Evolutionary conservation across 2,797 vertebrate species (phyloP).

Genomic region (Paedocypris micromegethes): DNA sequence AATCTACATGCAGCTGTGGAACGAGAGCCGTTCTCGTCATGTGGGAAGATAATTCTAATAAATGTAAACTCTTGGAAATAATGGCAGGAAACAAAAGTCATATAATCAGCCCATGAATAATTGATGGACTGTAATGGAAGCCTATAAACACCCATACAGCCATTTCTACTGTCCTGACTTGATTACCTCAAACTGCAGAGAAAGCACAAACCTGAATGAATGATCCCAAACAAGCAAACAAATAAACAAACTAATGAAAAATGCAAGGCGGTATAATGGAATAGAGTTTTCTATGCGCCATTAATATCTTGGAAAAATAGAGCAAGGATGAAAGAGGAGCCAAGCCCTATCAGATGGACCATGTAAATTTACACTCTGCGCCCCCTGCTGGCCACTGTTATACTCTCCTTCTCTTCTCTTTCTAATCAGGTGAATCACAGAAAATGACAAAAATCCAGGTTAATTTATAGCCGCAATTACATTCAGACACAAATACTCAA

Average conservation of each 20-base stretch:
- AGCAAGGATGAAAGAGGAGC: background rate
- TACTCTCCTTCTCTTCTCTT: background rate
- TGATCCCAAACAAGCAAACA: slow-evolving; percentile 19
- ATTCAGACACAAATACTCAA: slow-evolving; percentile 24
- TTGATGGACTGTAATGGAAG: slow-evolving; percentile 40
- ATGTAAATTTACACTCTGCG: background rate
- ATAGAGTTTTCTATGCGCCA: background rate
- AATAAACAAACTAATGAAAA: background rate
- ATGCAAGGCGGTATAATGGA: background rate
- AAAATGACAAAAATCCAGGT: slow-evolving; percentile 10
- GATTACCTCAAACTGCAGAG: slow-evolving; percentile 19
- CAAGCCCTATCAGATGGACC: background rate
- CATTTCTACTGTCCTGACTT: slow-evolving; percentile 22
- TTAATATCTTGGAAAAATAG: background rate
- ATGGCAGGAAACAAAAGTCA: slow-evolving; percentile 40
- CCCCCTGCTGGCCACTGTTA: slow-evolving; percentile 17
- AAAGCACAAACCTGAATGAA: slow-evolving; percentile 7
- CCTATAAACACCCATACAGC: slow-evolving; percentile 16
- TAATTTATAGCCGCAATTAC: slow-evolving; percentile 7
- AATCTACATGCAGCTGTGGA: background rate
- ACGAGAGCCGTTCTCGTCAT: background rate
- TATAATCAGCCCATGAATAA: slow-evolving; percentile 41
- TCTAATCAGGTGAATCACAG: background rate
- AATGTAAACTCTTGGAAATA: slow-evolving; percentile 35
- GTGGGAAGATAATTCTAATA: slow-evolving; percentile 28